Base-by-base conservation (phyloP, 2,113 vertebrate species). In the Labeo catla region DNA sequence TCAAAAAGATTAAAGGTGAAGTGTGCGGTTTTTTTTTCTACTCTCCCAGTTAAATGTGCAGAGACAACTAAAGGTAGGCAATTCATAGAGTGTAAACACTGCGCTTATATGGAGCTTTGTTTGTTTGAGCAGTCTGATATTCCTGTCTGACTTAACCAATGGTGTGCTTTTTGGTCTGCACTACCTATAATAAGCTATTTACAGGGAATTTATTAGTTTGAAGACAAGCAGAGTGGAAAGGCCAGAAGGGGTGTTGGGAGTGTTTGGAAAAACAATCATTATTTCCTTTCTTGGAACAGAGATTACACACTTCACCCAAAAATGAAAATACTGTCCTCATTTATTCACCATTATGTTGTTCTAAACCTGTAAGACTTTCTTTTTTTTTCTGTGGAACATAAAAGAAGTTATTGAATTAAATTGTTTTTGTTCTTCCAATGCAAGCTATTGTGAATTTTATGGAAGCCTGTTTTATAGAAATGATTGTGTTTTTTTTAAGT, bases 1-100 rank as follows among this genome's bases (percentile, higher is more conserved):
- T 54, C 34, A 80, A 50, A 81, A 77, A 84, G 80, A 86, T 47
- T 74, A 70, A 57, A 66, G 81, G 36, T 45, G 54, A 84, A 76
- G 43, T 45, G 5, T 49, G 63, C 6, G 6, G 28, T 61, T 7
- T 59, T 68, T 68, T 68, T 45, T 52, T n/a, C 21, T 39, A 28
- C 52, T 59, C 52, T 59, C n/a, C 19, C 16, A 59, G 16, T 39
- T 78, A 11, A 78, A 49, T 65, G 43, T 65, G 43, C n/a, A 80
- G 43, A 65, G 43, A 65, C 21, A 21, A 81, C 57, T 81, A 28
- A 11, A 76, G 43, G 72, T 50, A 76, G 28, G n/a, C 72, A n/a
- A 49, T 76, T 76, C n/a, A 23, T 50, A 49, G 21, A 49, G n/a
- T 49, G 72, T 74, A 74, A 50, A 76, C 45, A 76, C 68, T 72